Evolutionary conservation across 2,113 vertebrate species (phyloP), one percentile per base, ranked within the genome.

Genomic region (Mesembrinibis cayennensis): DNA sequence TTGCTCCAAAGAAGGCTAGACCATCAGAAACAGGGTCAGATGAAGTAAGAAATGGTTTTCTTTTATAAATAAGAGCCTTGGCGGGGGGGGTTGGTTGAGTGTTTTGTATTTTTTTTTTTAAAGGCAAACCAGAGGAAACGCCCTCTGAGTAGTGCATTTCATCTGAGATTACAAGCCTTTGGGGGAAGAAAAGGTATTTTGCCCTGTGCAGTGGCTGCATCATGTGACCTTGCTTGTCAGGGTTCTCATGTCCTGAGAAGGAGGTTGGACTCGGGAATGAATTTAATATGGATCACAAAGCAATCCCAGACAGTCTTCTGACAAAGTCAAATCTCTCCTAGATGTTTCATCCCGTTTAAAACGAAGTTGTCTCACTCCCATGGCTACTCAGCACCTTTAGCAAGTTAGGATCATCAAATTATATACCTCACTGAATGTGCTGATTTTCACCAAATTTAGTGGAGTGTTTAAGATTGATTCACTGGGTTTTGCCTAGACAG

Each of bases 1-100:
- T 99, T 97, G 99, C 99, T 85, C 99, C 99, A 13, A 99, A 99
- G 97, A 99, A 99, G 96, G 99, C 99, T 42, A 98, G 99, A 36
- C 99, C 99, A 4, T 99, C 99, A 29, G 99, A 99, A 78, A 99
- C 98, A 7, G 99, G 99, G 74, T 99, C 99, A 88, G 99, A 99
- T 90, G 99, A 99, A 93, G 99, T 99, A 98, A 98, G 98, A 56
- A 81, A 45, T 49, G 3, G 1, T 27, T 93, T 61, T 76, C 7
- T 78, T 42, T 34, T 61, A 72, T 23, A 40, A 32, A 10, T 47
- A 42, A 42, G 40, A 55, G 29, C 38, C 11, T 63, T 53, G n/a
- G 20, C 12, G 27, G 27, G 5, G 14, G 9, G 26, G 11, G 16
- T 23, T 49, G 9, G 40, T 56, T 74, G 5, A 17, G 29, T 23